phyloP scores from a whole-genome alignment of 2,888 invertebrate genomes.

The Apamea anceps region DNA sequence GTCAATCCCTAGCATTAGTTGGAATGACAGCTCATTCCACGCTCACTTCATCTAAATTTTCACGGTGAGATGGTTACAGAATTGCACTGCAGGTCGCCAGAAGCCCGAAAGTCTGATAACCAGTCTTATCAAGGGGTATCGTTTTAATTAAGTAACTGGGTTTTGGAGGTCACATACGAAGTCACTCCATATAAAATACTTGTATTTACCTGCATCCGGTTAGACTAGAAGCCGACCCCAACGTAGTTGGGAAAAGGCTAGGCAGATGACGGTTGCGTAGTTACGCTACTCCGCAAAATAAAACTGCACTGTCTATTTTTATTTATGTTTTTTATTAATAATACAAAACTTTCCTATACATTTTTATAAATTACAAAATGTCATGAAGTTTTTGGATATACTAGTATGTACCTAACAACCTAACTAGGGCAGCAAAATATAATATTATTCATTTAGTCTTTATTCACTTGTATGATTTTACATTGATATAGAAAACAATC shows the following conservation, averaged over 20 bases:
- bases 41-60: too few species aligned
- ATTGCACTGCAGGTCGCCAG: too few species aligned
- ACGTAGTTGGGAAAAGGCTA: background rate
- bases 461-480: constrained; percentile 83
- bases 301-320: constrained; percentile 88
- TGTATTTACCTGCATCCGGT: background rate
- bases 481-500: constrained; percentile 67
- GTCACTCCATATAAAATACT: background rate
- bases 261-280: background rate
- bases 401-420: constrained; percentile 76
- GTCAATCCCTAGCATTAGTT: too few species aligned
- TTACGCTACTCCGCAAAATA: constrained; percentile 59
- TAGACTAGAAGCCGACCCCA: background rate
- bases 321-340: constrained; percentile 85
- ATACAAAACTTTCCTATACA: constrained; percentile 84
- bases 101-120: too few species aligned
- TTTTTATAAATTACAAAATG: constrained; percentile 83
- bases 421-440: constrained; percentile 76
- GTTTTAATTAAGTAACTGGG: too few species aligned
- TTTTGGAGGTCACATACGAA: background rate
- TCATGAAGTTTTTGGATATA: constrained; percentile 76
- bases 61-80: too few species aligned
- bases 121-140: too few species aligned
- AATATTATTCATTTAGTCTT: constrained; percentile 79
- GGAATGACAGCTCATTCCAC: too few species aligned